Percentiles rank a stretch among this genome's conserved stretches.
These are phyloP conservation scores for Flexamia atlantica DNA, from an alignment of 2,888 invertebrate genomes.

Conservation along the genomic window DNA sequence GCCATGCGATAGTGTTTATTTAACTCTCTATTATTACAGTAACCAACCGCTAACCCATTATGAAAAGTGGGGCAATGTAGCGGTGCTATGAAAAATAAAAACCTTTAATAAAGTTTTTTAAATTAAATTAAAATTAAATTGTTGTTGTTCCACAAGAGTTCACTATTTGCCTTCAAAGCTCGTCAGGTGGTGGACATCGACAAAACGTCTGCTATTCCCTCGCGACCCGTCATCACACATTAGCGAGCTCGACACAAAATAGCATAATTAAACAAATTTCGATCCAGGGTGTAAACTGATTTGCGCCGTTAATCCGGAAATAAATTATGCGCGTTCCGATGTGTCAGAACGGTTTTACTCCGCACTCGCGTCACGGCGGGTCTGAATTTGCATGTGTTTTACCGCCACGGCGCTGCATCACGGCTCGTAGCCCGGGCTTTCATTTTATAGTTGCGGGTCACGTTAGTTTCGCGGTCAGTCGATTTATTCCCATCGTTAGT, in stretches of 20 bases:
- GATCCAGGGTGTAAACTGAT: slow-evolving; percentile 43
- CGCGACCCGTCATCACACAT: not conserved
- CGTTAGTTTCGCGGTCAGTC: slow-evolving; percentile 32
- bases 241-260: not conserved
- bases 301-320: slow-evolving; percentile 3
- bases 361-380: not conserved
- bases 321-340: slow-evolving; percentile 24
- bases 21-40: no score
- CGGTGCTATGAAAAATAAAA: no score
- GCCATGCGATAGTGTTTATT: no score
- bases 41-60: no score
- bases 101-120: no score
- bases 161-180: slow-evolving; percentile 35
- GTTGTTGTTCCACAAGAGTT: no score
- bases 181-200: not conserved
- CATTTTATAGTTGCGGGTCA: slow-evolving; percentile 30
- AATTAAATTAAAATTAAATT: no score
- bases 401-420: not conserved
- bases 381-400: slow-evolving; percentile 30
- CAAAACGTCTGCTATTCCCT: not conserved
- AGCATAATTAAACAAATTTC: slow-evolving; percentile 32
- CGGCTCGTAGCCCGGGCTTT: not conserved
- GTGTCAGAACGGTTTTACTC: slow-evolving; percentile 11
- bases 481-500: slow-evolving; percentile 14
- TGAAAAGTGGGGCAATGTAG: no score